Evolutionary conservation across 2,797 vertebrate genomes (phyloP).

Genomic region (Rhabdophis nuchalis): DNA sequence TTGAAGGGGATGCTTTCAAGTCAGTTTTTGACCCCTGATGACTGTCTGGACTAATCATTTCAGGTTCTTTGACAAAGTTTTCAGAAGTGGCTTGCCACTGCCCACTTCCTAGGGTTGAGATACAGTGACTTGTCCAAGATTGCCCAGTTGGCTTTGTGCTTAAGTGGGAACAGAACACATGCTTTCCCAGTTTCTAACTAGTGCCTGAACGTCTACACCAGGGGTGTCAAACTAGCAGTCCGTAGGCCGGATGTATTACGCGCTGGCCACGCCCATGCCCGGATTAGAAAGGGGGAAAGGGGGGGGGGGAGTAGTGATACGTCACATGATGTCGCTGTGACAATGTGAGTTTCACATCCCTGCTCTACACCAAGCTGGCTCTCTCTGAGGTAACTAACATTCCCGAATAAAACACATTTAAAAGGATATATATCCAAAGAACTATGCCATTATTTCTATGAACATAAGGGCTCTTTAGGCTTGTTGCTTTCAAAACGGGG

Average conservation of each 20-base stretch:
- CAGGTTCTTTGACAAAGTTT: not conserved
- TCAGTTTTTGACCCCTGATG: not conserved
- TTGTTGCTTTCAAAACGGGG: not conserved
- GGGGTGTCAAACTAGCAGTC: too few relatives aligned
- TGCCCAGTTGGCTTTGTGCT: not conserved
- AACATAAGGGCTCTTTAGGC: not conserved
- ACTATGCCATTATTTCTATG: not conserved
- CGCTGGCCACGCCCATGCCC: too few relatives aligned
- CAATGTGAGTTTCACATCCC: too few relatives aligned
- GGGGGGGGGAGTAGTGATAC: too few relatives aligned
- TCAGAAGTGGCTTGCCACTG: not conserved
- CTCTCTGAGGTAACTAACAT: not conserved
- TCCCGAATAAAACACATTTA: not conserved
- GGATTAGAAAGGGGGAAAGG: too few relatives aligned
- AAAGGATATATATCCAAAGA: not conserved
- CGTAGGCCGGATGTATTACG: too few relatives aligned
- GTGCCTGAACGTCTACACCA: not conserved
- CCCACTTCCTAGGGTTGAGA: not conserved
- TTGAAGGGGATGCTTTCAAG: not conserved
- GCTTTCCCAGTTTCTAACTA: not conserved
- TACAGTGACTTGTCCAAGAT: not conserved
- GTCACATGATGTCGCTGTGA: too few relatives aligned
- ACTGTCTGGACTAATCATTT: not conserved
- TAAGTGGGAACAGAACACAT: not conserved
- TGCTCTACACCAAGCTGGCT: not conserved